These are phyloP conservation scores for Dendrolimus punctatus DNA, from an alignment of 1,140 invertebrate species.

Conservation along the genomic window DNA sequence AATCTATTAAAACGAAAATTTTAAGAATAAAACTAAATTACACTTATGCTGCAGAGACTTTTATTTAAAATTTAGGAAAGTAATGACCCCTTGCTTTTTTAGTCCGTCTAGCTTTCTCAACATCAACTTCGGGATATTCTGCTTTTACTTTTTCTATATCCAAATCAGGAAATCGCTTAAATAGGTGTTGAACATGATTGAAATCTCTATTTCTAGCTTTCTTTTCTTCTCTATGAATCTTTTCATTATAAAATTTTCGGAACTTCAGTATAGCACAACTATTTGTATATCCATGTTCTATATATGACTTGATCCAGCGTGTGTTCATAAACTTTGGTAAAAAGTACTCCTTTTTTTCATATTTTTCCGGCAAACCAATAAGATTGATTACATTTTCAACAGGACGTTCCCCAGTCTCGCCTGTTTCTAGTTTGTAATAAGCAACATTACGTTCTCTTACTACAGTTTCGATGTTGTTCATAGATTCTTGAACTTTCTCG, in stretches of 20 bases:
- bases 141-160: slow-evolving; percentile 80
- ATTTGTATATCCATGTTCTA: slow-evolving; percentile 71
- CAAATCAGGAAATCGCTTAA: slow-evolving; percentile 84
- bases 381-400: slow-evolving; percentile 72
- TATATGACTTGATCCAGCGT: slow-evolving; percentile 72
- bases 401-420: slow-evolving; percentile 85
- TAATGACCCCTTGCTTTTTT: slow-evolving; percentile 76
- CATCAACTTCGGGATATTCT: slow-evolving; percentile 83
- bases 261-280: slow-evolving; percentile 78
- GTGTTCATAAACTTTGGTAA: slow-evolving; percentile 73
- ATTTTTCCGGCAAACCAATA: slow-evolving; percentile 74
- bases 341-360: slow-evolving; percentile 45
- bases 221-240: slow-evolving; percentile 73
- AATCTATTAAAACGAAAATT: slow-evolving; percentile 7
- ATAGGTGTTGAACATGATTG: slow-evolving; percentile 77
- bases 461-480: slow-evolving; percentile 94
- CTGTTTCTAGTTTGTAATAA: slow-evolving; percentile 92
- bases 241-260: slow-evolving; percentile 76
- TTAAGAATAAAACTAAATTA: slow-evolving; percentile 6
- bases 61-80: slow-evolving; percentile 62
- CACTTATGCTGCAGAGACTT: slow-evolving; percentile 4
- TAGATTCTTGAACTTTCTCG: slow-evolving; percentile 96
- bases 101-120: slow-evolving; percentile 75
- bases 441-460: slow-evolving; percentile 94
- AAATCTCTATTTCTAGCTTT: slow-evolving; percentile 73